Evolutionary conservation across 2,113 vertebrate species (phyloP).

Genomic region (Laticauda colubrina): DNA sequence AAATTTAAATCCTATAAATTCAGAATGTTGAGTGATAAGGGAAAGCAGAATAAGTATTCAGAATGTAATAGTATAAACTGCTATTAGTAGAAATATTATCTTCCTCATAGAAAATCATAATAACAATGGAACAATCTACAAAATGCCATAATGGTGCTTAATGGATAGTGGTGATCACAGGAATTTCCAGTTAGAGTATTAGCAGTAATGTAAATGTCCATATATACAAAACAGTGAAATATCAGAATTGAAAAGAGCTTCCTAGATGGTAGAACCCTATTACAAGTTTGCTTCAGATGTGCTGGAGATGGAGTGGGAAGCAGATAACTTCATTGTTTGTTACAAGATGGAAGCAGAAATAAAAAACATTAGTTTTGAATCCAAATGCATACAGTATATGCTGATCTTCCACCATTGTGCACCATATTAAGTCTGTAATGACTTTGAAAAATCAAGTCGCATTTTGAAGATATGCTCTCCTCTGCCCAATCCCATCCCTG

Average conservation of each 20-base stretch:
- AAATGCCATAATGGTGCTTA: background rate
- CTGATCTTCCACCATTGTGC: background rate
- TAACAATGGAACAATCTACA: background rate
- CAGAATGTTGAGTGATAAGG: background rate
- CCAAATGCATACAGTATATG: background rate
- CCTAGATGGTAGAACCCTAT: no score
- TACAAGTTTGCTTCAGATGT: background rate
- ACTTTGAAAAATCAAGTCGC: background rate
- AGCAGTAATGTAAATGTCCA: background rate
- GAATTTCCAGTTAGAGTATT: background rate
- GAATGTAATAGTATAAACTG: background rate
- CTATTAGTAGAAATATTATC: background rate
- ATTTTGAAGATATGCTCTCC: background rate
- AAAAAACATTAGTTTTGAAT: background rate
- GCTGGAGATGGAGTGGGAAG: background rate
- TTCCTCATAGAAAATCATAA: background rate
- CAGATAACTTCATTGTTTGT: background rate
- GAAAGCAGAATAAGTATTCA: background rate
- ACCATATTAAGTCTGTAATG: background rate
- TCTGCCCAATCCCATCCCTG: background rate
- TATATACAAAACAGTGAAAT: background rate
- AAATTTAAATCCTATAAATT: background rate
- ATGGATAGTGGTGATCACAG: background rate
- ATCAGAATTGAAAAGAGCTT: background rate
- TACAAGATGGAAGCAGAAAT: background rate